Conservation (phyloP, 2,888 invertebrate genomes). For the Leptopterna dolabrata region DNA sequence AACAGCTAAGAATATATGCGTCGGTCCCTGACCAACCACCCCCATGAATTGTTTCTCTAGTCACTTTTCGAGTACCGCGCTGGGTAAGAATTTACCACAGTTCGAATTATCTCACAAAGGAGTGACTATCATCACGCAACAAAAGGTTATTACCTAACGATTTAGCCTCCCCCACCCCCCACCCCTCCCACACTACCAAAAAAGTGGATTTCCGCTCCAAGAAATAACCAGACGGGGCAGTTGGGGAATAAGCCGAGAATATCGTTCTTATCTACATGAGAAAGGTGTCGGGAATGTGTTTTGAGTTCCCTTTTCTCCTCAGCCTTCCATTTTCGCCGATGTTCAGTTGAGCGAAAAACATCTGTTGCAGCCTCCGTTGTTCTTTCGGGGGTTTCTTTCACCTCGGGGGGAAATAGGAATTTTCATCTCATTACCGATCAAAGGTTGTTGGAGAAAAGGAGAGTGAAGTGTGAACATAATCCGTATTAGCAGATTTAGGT, state of each 20-base stretch:
- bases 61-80: too few species aligned
- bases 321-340: background rate
- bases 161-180: background rate
- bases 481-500: too few species aligned
- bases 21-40: too few species aligned
- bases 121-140: background rate
- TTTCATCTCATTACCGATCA: background rate
- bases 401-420: background rate
- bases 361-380: background rate
- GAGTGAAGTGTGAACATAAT: background rate
- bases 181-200: too few species aligned
- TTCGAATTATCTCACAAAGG: too few species aligned
- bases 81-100: too few species aligned
- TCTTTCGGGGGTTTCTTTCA: background rate
- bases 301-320: background rate
- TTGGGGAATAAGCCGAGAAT: constrained; percentile 8
- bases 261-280: constrained; percentile 10
- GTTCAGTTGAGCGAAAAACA: background rate
- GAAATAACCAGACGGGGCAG: background rate
- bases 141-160: background rate
- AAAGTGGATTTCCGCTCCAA: constrained; percentile 7
- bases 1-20: too few species aligned
- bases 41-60: too few species aligned
- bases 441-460: background rate
- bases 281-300: constrained; percentile 6